These are phyloP conservation scores for Pseudomyrmex dendroicus DNA, from an alignment of 1,140 invertebrate genomes.

Conservation along the genomic window DNA sequence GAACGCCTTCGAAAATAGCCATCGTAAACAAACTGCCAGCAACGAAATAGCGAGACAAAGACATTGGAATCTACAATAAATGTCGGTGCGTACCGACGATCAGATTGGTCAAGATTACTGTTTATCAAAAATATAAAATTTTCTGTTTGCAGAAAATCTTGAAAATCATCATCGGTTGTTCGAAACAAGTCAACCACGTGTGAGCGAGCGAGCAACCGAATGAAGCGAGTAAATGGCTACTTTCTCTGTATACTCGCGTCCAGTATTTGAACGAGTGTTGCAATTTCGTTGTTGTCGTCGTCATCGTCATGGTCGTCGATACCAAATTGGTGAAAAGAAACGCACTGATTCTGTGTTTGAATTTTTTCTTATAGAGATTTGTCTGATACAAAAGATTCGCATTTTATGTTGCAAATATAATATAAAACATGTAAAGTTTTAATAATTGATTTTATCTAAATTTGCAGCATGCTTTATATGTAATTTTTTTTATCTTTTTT, in stretches of 20 bases:
- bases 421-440: too few species aligned
- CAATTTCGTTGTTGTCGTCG: slow-evolving; percentile 55
- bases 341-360: neutral
- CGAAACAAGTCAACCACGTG: slow-evolving; percentile 28
- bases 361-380: neutral
- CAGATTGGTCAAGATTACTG: slow-evolving; percentile 43
- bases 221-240: slow-evolving; percentile 44
- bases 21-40: neutral
- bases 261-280: slow-evolving; percentile 52
- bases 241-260: slow-evolving; percentile 41
- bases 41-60: neutral
- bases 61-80: neutral
- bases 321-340: neutral
- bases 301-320: neutral
- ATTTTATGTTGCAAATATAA: neutral
- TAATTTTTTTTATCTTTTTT: neutral
- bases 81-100: neutral
- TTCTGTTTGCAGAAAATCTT: slow-evolving; percentile 18
- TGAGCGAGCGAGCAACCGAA: slow-evolving; percentile 22
- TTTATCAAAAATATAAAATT: slow-evolving; percentile 1
- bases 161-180: neutral
- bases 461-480: neutral
- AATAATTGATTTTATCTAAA: too few species aligned
- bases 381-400: neutral
- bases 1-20: neutral